phyloP scores from a whole-genome alignment of 2,797 vertebrate species.

The Syndactyla subalaris region DNA sequence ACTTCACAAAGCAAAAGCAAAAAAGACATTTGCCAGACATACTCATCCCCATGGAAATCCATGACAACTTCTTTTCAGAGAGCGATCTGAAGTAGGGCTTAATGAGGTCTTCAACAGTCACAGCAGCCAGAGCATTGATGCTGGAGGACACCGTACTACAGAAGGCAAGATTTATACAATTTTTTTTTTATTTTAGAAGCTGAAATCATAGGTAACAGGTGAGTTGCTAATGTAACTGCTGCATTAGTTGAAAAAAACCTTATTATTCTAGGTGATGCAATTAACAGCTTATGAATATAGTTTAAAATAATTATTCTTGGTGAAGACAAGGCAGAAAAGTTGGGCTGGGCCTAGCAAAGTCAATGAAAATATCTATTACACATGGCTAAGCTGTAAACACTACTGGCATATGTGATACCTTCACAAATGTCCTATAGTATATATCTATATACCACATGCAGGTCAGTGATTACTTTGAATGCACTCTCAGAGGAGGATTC shows the following conservation, averaged over 20 bases:
- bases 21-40: constrained; percentile 64
- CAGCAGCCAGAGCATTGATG: constrained; percentile 91
- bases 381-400: neutral
- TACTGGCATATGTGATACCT: neutral
- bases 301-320: neutral
- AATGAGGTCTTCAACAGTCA: constrained; percentile 90
- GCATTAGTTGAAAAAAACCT: neutral
- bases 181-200: neutral
- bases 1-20: neutral
- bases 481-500: neutral
- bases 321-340: neutral
- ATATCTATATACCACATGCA: neutral
- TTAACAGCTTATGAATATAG: neutral
- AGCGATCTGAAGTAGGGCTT: constrained; percentile 78
- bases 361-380: neutral
- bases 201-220: neutral
- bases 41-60: constrained; percentile 91
- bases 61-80: constrained; percentile 85
- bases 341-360: neutral
- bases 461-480: neutral
- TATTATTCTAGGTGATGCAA: neutral
- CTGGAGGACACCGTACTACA: constrained; percentile 93
- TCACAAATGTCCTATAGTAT: neutral
- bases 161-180: neutral
- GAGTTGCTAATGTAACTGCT: neutral